Evolutionary conservation across 2,113 vertebrate species (phyloP), one percentile per base, ranked within the genome.

Genomic region (Varanus salvator): DNA sequence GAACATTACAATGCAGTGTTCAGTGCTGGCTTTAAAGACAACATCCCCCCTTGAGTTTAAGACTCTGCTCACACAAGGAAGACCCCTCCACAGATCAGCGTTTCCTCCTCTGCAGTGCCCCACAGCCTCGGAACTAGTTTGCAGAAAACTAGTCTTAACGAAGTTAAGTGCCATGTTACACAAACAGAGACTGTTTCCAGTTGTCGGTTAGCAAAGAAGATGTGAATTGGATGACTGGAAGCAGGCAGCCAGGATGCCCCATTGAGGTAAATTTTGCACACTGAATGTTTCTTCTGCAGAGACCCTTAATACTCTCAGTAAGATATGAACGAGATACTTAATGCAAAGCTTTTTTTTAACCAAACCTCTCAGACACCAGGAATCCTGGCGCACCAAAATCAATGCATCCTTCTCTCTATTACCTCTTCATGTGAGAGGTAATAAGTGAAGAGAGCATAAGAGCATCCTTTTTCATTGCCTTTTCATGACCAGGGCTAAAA

Each of bases 401-500:
- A 2, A 92, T 94, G 95, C 90, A 77, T 34, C 80, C 91, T 92
- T 94, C 80, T 91, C 92, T 94, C 80, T 86, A 38, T 0, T 12
- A 85, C 15, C 87, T 72, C 11, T 84, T 4, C 84, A 9, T 0
- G 50, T 38, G 0, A 23, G 15, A 6, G 15, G 0, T 71, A 12
- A 77, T 72, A 3, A 88, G 84, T 1, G 11, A 68, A 52, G 69
- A 71, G 27, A 87, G 17, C 7, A 27, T 17, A 52, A 86, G 15
- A 8, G 80, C 34, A 0, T 21, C 50, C n/a, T 4, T 1, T 87
- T 82, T 44, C 81, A 86, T 87, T 80, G 15, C 2, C 4, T 21
- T 2, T 2, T 84, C 6, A 54, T 84, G 87, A 74, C 1, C 1
- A 0, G 9, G 80, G 72, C 76, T 38, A 88, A 15, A 52, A 4